These are phyloP conservation scores for Nautilus pompilius DNA, from an alignment of 1,140 invertebrate species.

Conservation along the genomic window DNA sequence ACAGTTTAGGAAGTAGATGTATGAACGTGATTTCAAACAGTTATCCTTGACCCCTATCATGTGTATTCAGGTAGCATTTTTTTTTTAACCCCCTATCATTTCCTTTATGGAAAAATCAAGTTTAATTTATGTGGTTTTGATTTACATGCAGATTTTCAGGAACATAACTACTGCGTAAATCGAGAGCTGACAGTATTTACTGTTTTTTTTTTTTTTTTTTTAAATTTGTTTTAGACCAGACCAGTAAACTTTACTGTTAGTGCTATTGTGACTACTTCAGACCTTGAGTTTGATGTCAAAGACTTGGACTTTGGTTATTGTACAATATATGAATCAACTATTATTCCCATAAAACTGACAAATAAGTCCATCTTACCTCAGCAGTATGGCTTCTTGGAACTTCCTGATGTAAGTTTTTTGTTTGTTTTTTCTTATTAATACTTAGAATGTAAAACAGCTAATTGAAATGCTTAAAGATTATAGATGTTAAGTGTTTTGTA, in stretches of 20 bases:
- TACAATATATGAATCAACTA: constrained; percentile 51
- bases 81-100: too few species aligned
- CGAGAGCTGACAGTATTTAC: neutral
- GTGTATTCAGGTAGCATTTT: too few species aligned
- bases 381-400: constrained; percentile 53
- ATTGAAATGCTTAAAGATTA: too few species aligned
- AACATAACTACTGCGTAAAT: neutral
- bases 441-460: too few species aligned
- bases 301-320: constrained; percentile 54
- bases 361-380: constrained; percentile 55
- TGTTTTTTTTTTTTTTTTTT: constrained; percentile 1
- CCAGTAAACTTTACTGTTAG: constrained; percentile 50
- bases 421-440: neutral
- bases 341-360: constrained; percentile 41
- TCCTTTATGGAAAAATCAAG: too few species aligned
- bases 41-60: too few species aligned
- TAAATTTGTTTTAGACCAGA: constrained; percentile 30
- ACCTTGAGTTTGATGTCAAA: constrained; percentile 48
- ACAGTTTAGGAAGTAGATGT: too few species aligned
- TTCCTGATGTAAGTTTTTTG: constrained; percentile 47
- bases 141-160: neutral
- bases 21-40: too few species aligned
- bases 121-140: neutral
- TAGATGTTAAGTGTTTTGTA: too few species aligned
- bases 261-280: constrained; percentile 54